Evolutionary conservation across 2,113 vertebrate species (phyloP).

Genomic region (Scomber scombrus): DNA sequence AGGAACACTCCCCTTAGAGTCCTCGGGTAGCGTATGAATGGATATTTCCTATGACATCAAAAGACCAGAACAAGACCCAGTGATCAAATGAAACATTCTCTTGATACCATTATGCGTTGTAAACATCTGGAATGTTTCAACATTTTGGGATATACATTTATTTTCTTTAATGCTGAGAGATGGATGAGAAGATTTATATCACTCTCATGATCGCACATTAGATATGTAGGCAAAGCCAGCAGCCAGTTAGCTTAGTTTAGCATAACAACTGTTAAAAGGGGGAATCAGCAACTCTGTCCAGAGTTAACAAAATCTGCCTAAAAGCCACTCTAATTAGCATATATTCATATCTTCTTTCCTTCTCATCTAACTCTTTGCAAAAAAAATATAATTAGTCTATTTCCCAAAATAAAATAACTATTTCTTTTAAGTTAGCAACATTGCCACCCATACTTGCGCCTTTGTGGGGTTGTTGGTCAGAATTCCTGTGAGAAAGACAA

Average conservation of each 20-base stretch:
- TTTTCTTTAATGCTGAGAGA: no score
- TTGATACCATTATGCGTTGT: not conserved
- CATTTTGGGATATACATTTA: no score
- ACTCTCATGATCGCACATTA: not conserved
- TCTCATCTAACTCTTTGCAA: no score
- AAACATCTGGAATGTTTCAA: not conserved
- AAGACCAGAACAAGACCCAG: constrained; percentile 19
- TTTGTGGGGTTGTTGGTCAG: not conserved
- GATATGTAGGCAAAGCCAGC: no score
- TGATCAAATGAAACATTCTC: not conserved
- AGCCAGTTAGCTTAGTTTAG: no score
- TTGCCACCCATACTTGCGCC: constrained; percentile 18
- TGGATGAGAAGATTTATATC: not conserved
- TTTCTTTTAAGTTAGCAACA: not conserved
- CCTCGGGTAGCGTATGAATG: constrained; percentile 15
- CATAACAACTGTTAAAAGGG: no score
- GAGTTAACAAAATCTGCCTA: no score
- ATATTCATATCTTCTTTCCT: no score
- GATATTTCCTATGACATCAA: constrained; percentile 34
- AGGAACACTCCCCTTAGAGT: constrained; percentile 12
- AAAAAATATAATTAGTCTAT: no score
- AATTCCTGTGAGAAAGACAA: constrained; percentile 20
- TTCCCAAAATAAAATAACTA: no score
- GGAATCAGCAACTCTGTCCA: no score
- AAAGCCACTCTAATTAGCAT: no score